A percentile compares a stretch with the other conserved stretches of the same genome.
Evolutionary conservation across 2,797 vertebrate genomes (phyloP).

Genomic region (Gallinago nigripennis): DNA sequence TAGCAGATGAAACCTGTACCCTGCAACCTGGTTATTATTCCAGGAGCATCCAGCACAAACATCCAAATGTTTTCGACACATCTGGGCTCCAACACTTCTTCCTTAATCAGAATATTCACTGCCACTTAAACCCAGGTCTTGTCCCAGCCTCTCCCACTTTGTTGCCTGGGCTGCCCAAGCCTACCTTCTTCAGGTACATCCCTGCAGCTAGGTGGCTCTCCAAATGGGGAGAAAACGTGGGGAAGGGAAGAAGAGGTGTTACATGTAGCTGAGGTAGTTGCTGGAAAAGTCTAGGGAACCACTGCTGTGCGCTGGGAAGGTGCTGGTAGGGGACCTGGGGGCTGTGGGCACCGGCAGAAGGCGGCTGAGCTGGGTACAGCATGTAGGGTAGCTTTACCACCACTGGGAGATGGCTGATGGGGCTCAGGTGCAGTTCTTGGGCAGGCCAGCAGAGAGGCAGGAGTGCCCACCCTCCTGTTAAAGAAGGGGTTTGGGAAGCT

Average conservation of each 20-base stretch:
- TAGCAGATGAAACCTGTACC: not conserved
- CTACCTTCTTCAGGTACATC: not conserved
- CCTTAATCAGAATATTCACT: not conserved
- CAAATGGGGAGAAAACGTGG: not conserved
- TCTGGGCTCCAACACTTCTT: not conserved
- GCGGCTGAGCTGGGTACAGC: not conserved
- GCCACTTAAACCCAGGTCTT: not conserved
- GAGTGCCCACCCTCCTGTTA: fast-evolving
- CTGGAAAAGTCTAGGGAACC: not conserved
- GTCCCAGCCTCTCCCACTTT: not conserved
- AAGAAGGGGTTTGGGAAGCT: not conserved
- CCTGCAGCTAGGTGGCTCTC: not conserved
- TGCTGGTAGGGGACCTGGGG: not conserved
- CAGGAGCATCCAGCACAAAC: not conserved
- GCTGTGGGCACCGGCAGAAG: not conserved
- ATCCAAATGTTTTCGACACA: not conserved
- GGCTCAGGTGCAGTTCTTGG: not conserved
- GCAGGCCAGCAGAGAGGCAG: not conserved
- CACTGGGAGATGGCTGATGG: fast-evolving
- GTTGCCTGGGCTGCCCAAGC: not conserved
- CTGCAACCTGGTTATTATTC: not conserved
- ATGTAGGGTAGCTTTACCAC: fast-evolving
- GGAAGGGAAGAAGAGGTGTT: not conserved
- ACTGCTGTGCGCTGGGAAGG: not conserved
- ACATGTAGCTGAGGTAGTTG: not conserved